Base-by-base conservation (phyloP, 92 coral and sea anemone genomes). In the Actinostola sp. region DNA sequence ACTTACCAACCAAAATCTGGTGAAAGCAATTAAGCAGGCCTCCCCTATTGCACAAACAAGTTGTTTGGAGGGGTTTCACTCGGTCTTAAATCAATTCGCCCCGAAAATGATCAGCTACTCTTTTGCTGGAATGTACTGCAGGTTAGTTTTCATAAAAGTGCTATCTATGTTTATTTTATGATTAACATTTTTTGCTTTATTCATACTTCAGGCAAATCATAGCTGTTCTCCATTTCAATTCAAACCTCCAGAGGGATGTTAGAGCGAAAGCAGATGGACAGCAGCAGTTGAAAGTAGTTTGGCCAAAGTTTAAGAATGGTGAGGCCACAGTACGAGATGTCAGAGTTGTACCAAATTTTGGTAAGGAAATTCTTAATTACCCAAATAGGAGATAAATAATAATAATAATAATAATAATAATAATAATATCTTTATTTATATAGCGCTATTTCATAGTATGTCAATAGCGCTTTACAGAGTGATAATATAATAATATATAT, bases 21-120 rank as follows among this genome's bases (percentile, higher is more conserved):
- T 68, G 39, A 44, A 32, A 27, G 84, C 76, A 12, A 61, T 78
- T 2, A 43, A 61, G 46, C 14, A 78, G 42, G 76, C 60, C 39
- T 68, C 77, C 7, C 84, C 76, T n/a, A 36, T 58, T 39, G 75
- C 52, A 8, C 75, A 77, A 61, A 77, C 82, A 25, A 77, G 82
- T 35, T 77, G 75, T 44, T 41, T 66, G 0, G 82, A 76, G 34
- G 72, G 82, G 0, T 76, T 76, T 45, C 82, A 76, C 16, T 65
- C 82, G 0, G 56, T 66, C 0, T 8, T 76, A 4, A 76, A 76
- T 21, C 82, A 65, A 10, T 78, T 67, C 30, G 52, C 67, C 1
- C 83, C 83, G 5, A 78, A 78, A 33, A 78, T 78, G 76, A 67
- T 58, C 25, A 16, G 36, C 21, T 78, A 60, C 53, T 52, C 76